These are phyloP conservation scores for Papilio xuthus DNA, from an alignment of 1,140 invertebrate species.

Conservation along the genomic window DNA sequence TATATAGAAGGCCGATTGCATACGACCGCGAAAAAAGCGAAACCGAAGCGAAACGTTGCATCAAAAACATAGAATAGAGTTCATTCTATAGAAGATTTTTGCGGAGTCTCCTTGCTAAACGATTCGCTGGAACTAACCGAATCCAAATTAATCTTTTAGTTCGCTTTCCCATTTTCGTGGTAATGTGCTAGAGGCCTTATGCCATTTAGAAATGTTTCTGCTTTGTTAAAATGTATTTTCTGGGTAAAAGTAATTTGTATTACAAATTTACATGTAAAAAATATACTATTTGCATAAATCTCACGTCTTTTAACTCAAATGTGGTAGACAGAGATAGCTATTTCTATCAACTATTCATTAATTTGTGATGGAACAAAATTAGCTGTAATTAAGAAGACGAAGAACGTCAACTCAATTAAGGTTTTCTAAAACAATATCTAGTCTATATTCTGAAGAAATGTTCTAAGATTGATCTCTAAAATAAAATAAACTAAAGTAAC, in stretches of 20 bases:
- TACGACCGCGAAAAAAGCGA: not conserved
- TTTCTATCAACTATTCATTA: not conserved
- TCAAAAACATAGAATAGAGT: not conserved
- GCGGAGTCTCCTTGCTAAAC: too few species aligned
- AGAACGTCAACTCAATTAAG: not conserved
- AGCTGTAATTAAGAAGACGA: not conserved
- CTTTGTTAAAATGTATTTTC: not conserved
- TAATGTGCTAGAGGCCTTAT: not conserved
- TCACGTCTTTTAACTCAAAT: not conserved
- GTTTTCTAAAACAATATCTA: not conserved
- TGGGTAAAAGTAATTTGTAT: not conserved
- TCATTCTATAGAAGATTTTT: too few species aligned
- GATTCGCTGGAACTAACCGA: too few species aligned
- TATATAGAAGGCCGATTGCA: slow-evolving; percentile 39
- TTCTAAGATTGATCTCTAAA: not conserved
- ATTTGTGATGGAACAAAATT: not conserved
- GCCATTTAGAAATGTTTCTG: not conserved
- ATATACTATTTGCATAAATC: slow-evolving; percentile 58
- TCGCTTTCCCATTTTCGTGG: not conserved
- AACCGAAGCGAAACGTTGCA: not conserved
- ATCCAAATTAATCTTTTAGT: not conserved
- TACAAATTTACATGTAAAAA: slow-evolving; percentile 52
- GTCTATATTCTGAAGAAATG: not conserved
- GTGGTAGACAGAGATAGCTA: not conserved
- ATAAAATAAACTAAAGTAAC: not conserved